Percentiles rank a stretch among this genome's conserved stretches.
Evolutionary conservation across 2,888 invertebrate genomes (phyloP).

Genomic region (Clistopyga incitator): DNA sequence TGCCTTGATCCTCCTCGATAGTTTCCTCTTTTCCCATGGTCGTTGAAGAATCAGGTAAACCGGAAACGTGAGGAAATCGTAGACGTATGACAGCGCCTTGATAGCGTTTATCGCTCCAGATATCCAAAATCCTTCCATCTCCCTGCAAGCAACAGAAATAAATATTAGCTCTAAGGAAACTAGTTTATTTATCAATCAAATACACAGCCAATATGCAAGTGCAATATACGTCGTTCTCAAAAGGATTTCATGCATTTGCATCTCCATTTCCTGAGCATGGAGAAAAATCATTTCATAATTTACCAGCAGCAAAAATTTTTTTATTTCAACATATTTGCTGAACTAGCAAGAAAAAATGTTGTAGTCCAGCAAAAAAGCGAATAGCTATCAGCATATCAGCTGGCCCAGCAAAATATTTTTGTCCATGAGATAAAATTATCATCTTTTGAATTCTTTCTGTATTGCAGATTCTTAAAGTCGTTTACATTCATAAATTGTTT

Average conservation of each 20-base stretch:
- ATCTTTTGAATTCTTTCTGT: no score
- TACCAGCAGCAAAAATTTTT: no score
- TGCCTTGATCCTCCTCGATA: slow-evolving; percentile 92
- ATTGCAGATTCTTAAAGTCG: no score
- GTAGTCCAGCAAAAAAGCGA: no score
- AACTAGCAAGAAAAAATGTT: no score
- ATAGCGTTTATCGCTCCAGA: slow-evolving; percentile 91
- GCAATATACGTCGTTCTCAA: background rate
- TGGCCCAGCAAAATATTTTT: no score
- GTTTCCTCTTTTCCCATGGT: slow-evolving; percentile 93
- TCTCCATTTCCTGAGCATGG: background rate
- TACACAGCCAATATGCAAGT: background rate
- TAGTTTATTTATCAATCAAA: background rate
- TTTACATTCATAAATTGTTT: no score
- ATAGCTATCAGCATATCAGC: no score
- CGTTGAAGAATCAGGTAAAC: slow-evolving; percentile 94
- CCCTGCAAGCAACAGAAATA: slow-evolving; percentile 82
- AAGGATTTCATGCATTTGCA: background rate
- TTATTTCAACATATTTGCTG: no score
- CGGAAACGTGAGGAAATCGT: slow-evolving; percentile 96
- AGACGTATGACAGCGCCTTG: slow-evolving; percentile 93
- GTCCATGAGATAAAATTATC: no score
- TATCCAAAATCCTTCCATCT: slow-evolving; percentile 87
- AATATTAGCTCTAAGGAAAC: background rate
- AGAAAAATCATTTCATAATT: no score